Evolutionary conservation across 2,113 vertebrate genomes (phyloP), one percentile per base, ranked within the genome.

Genomic region (Anguilla rostrata): DNA sequence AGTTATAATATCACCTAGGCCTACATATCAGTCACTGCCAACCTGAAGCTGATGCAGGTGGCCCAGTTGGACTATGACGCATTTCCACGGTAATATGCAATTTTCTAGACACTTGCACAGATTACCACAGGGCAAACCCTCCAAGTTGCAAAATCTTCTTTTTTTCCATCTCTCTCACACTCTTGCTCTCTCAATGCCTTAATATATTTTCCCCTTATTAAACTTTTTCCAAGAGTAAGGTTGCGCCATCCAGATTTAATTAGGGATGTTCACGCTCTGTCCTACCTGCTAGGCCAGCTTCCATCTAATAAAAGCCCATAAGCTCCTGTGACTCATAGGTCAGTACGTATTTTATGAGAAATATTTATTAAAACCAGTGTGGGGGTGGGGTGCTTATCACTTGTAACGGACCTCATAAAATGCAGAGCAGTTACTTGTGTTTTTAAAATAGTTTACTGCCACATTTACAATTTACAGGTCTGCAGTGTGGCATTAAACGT

Each of bases 371-470:
- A 49, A 81, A 79, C n/a, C 34, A 9, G 78, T 11, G 34, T 40
- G 26, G 29, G 46, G 26, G 29, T 78, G 63, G 71, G 86, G 40
- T 20, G 84, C 71, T 75, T 34, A 85, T 83, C 66, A 80, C 41
- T 83, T 39, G 5, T 83, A 83, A 81, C 39, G 83, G 84, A 8
- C 60, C 87, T 86, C 83, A 78, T 86, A 57, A 66, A 84, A 84
- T 78, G 60, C 40, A 41, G 39, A 81, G 34, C 56, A 81, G 82
- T 53, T 82, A 56, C 39, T 40, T 29, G n/a, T 83, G 39, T 60
- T 78, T 88, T 82, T 79, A 88, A 78, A 66, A 79, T 60, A 29
- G 87, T 82, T 83, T 49, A 57, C 82, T 63, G 29, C n/a, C 71
- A 82, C 78, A 78, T 89, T 85, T 87, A 83, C 53, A 56, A 46